Base-by-base conservation (phyloP, 2,888 invertebrate species). In the Nasonovia ribisnigri region DNA sequence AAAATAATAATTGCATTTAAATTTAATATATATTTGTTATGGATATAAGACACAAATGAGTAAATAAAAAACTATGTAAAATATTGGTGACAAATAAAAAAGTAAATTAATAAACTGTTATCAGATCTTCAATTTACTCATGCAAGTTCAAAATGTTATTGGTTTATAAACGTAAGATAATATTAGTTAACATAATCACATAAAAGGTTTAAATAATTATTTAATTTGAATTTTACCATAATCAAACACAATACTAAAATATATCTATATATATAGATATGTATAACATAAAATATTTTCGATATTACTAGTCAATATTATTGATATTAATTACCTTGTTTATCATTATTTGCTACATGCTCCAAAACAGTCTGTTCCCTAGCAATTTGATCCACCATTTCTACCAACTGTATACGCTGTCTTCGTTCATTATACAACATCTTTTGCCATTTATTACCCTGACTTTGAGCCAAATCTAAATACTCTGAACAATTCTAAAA, bases 331-430 rank as follows among this genome's bases (percentile, higher is more conserved):
- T 90, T 90, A 93, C 93, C 90, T 93, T 84, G 86, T 90, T 93
- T 93, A 5, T 93, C 93, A 43, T 90, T 95, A 94, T 96, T 96
- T 43, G 98, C 98, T 4, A 98, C 99, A 96, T 98, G 98, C 96
- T 99, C 99, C 95, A 99, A 96, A 95, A 98, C 98, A 94, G 99
- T 99, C 96, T 99, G 99, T 96, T 99, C 99, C 95, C 98, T 97
- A 29, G 99, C 99, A 94, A 99, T 96, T 95, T 99, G 99, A 96
- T 99, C 99, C 36, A 99, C 98, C 96, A 99, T 98, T 95, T 99
- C 99, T 95, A 99, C 99, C 94, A 99, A 96, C 89, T 98, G 97
- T 95, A 98, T 97, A 95, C 99, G 97, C 96, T 99, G 99, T 95
- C 99, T 99, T 46, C 99, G 97, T 95, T 99, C 99, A 96, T 99